Evolutionary conservation across 2,888 invertebrate species (phyloP).

Genomic region (Macaria liturata): DNA sequence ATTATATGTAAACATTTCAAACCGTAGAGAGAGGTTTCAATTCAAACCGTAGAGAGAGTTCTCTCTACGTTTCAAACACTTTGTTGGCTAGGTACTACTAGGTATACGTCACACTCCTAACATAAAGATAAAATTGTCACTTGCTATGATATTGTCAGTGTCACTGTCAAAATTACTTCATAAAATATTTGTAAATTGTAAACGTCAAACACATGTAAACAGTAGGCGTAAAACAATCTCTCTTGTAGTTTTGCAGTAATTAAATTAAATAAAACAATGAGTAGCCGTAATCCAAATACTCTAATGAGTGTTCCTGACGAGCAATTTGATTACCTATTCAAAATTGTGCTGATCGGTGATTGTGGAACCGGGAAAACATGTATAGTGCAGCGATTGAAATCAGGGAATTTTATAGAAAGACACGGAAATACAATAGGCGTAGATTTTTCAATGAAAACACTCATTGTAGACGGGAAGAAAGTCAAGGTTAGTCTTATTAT

Average conservation of each 20-base stretch:
- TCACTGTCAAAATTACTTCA: too few relatives aligned
- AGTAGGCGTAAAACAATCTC: conserved; percentile 32
- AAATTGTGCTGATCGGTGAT: conserved; percentile 96
- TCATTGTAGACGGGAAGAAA: conserved; percentile 95
- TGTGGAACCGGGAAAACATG: conserved; percentile 96
- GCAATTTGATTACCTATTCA: conserved; percentile 96
- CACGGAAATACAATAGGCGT: conserved; percentile 99
- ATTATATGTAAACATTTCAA: too few relatives aligned
- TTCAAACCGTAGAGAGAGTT: too few relatives aligned
- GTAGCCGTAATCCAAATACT: conserved; percentile 89
- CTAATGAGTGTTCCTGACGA: conserved; percentile 91
- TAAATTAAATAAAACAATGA: conserved; percentile 79
- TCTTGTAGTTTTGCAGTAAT: conserved; percentile 29
- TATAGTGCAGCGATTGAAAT: conserved; percentile 97
- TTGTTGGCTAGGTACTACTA: too few relatives aligned
- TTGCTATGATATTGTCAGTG: too few relatives aligned
- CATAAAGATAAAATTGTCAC: too few relatives aligned
- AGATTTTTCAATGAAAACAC: conserved; percentile 99
- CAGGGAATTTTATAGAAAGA: conserved; percentile 96
- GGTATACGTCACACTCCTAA: too few relatives aligned
- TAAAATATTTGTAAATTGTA: neutral
- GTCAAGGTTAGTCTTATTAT: conserved; percentile 89
- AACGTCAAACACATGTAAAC: conserved; percentile 55
- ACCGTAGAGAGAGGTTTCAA: too few relatives aligned
- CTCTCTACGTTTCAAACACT: too few relatives aligned